These are phyloP conservation scores for Grallaria varia DNA, from an alignment of 2,113 vertebrate genomes.

Conservation along the genomic window DNA sequence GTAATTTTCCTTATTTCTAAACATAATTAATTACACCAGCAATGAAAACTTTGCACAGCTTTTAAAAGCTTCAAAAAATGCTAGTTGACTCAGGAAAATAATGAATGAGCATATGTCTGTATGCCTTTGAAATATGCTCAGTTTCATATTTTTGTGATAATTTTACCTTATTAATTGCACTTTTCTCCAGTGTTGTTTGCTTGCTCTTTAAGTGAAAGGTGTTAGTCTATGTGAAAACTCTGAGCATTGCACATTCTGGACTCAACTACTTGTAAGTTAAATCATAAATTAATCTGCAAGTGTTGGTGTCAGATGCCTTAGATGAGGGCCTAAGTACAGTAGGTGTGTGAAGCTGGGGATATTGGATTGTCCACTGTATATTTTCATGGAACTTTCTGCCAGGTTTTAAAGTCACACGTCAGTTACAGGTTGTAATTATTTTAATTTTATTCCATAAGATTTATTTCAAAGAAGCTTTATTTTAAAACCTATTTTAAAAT, in stretches of 20 bases:
- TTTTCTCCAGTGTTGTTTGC: neutral
- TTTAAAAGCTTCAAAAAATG: neutral
- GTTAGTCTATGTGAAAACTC: neutral
- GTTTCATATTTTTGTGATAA: neutral
- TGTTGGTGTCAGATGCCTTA: neutral
- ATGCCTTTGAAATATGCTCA: neutral
- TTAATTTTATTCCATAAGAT: neutral
- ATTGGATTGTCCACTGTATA: neutral
- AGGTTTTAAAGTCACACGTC: neutral
- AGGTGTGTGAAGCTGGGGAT: neutral
- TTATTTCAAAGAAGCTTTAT: conserved; percentile 25
- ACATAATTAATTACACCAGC: neutral
- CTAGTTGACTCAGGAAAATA: neutral
- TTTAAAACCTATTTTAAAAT: conserved; percentile 20
- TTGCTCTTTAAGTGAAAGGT: neutral
- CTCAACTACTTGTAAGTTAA: neutral
- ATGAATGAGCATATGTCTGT: neutral
- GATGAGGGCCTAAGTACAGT: neutral
- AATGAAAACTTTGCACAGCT: neutral
- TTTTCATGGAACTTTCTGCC: neutral
- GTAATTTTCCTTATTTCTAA: neutral
- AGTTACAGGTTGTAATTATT: neutral
- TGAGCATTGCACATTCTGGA: neutral
- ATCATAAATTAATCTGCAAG: neutral
- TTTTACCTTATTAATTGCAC: conserved; percentile 1